These are phyloP conservation scores for Cydia fagiglandana DNA, from an alignment of 1,140 invertebrate genomes.

Conservation along the genomic window DNA sequence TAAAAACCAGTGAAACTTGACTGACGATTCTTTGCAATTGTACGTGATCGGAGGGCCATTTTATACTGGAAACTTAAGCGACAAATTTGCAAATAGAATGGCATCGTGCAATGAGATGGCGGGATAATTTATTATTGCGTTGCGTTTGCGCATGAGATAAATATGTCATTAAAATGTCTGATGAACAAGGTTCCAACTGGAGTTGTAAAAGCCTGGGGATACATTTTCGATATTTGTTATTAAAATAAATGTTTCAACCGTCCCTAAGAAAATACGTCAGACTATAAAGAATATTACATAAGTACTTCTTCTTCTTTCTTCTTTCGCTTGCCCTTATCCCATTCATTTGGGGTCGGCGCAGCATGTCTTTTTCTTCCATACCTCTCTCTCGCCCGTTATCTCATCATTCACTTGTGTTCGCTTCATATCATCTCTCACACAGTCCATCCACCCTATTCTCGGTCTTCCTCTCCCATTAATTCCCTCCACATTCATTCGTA, in stretches of 20 bases:
- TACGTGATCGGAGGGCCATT: neutral
- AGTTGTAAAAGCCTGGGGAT: neutral
- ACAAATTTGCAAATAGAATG: neutral
- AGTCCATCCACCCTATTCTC: too few species aligned
- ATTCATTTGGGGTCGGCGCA: too few species aligned
- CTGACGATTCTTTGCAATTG: neutral
- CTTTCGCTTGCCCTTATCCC: too few species aligned
- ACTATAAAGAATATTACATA: too few species aligned
- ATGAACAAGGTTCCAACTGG: neutral
- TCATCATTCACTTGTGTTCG: too few species aligned
- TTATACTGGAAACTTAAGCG: neutral
- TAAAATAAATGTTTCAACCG: neutral
- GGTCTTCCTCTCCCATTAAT: too few species aligned
- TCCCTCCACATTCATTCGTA: too few species aligned
- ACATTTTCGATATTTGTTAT: neutral
- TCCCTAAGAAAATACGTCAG: too few species aligned
- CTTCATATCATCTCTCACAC: too few species aligned
- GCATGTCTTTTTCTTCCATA: too few species aligned
- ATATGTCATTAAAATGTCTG: neutral
- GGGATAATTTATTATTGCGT: constrained; percentile 12
- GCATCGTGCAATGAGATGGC: neutral
- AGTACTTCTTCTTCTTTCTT: too few species aligned
- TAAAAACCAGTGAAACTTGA: neutral
- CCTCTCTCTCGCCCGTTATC: too few species aligned
- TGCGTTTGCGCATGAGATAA: constrained; percentile 1